A percentile compares a stretch with the other conserved stretches of the same genome.
phyloP scores from a whole-genome alignment of 1,140 invertebrate species.

The Apolygus lucorum region DNA sequence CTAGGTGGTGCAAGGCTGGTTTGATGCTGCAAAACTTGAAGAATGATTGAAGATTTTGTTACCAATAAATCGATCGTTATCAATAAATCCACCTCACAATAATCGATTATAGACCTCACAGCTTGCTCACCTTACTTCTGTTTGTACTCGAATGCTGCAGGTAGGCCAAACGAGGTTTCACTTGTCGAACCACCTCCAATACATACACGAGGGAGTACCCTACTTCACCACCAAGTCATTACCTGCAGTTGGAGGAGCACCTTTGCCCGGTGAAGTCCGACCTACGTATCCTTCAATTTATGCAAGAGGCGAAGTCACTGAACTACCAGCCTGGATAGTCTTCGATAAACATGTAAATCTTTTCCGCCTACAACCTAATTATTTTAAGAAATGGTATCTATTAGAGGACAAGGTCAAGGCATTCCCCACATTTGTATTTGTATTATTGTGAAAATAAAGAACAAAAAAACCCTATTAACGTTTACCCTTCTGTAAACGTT shows the following conservation, averaged over 20 bases:
- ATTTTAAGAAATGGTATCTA: too few relatives aligned
- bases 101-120: neutral
- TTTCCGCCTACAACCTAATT: too few relatives aligned
- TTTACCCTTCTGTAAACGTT: too few relatives aligned
- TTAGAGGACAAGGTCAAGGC: too few relatives aligned
- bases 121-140: neutral
- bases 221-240: conserved; percentile 44
- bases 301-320: conserved; percentile 53
- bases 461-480: too few relatives aligned
- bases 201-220: conserved; percentile 45
- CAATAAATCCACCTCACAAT: neutral
- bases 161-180: conserved; percentile 48
- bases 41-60: neutral
- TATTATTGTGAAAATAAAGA: too few relatives aligned
- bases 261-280: conserved; percentile 29
- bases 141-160: conserved; percentile 37
- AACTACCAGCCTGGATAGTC: conserved; percentile 70
- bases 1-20: neutral
- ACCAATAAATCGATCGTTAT: neutral
- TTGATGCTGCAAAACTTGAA: too few relatives aligned
- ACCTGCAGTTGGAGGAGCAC: conserved; percentile 40
- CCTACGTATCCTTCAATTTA: conserved; percentile 52
- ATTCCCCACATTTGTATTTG: too few relatives aligned
- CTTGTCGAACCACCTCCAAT: conserved; percentile 44
- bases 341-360: conserved; percentile 73